Percentiles rank a stretch among this genome's conserved stretches.
Evolutionary conservation across 1,140 invertebrate species (phyloP).

Genomic region (Drosophila burlai): DNA sequence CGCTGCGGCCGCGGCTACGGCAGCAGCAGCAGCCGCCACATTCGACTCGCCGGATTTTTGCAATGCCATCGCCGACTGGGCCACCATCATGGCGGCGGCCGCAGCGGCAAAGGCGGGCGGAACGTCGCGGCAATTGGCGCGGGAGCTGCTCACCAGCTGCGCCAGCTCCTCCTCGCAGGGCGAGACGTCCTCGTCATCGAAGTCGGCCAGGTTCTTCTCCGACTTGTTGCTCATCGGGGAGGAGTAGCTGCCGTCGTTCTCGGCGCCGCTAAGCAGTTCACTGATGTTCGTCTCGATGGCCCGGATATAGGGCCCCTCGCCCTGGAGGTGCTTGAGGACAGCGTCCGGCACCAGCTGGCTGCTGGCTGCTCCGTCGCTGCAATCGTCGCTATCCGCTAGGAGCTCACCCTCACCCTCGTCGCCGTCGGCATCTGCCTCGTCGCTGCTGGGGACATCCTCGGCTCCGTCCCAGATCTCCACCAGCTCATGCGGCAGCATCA

Average conservation of each 20-base stretch:
- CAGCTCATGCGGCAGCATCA: constrained; percentile 75
- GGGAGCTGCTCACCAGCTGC: constrained; percentile 70
- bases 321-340: constrained; percentile 77
- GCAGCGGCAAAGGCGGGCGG: constrained; percentile 79
- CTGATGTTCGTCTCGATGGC: constrained; percentile 86
- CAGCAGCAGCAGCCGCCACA: constrained; percentile 71
- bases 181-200: constrained; percentile 96
- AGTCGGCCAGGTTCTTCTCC: constrained; percentile 97
- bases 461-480: constrained; percentile 84
- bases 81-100: constrained; percentile 76
- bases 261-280: constrained; percentile 90
- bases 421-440: constrained; percentile 71
- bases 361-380: constrained; percentile 73
- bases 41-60: constrained; percentile 75
- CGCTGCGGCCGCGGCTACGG: constrained; percentile 70
- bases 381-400: constrained; percentile 81
- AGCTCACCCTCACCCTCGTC: constrained; percentile 78
- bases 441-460: constrained; percentile 78
- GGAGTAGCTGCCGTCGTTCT: constrained; percentile 91
- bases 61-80: constrained; percentile 80
- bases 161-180: constrained; percentile 93
- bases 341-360: constrained; percentile 73
- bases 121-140: constrained; percentile 66
- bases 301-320: constrained; percentile 81
- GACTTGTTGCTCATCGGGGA: constrained; percentile 96